Base-by-base conservation (phyloP, 2,888 invertebrate genomes). In the Cremastobaeus sp. region DNA sequence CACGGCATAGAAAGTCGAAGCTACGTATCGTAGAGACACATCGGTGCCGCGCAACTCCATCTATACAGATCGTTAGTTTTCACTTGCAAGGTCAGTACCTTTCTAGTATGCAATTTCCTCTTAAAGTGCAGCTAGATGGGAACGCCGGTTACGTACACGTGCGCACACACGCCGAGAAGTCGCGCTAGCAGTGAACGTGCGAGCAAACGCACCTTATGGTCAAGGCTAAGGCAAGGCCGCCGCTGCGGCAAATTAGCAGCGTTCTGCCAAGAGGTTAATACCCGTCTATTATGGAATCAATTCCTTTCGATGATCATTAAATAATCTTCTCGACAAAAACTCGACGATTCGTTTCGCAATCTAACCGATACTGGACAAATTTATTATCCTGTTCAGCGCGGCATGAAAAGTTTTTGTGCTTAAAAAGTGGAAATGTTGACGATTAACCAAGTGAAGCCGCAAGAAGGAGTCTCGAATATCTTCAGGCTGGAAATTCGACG, bases 21-120 rank as follows among this genome's bases (percentile, higher is more conserved):
- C 6, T 14, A 17, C 8, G 28, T 47, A 47, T 47, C 47, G 17
- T 17, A 28, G 14, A 25, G 18, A 32, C 11, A 32, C 30, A 47
- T 47, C 48, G 15, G 12, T 34, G 20, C 21, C 14, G 17, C 28
- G 30, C 35, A 45, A 41, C 59, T 57, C 45, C 30, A 54, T 65
- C 66, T 50, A 35, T 21, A 11, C 3, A 34, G 28, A 68, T 37
- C 43, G 55, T 57, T 54, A 39, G 66, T 66, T 73, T 73, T 73
- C 66, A 68, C 73, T 60, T 1, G 50, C 73, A 73, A 72, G 72
- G 72, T 72, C 66, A 62, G 54, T 66, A 66, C 72, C 72, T 72
- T 72, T 72, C 72, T 55, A 60, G 48, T 32, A 32, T 66, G 18
- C 60, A 66, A 72, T 72, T 66, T 66, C 54, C 66, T 47, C 43